Evolutionary conservation across 92 coral and sea anemone species (phyloP).

Genomic region (Zoanthus gigantus): DNA sequence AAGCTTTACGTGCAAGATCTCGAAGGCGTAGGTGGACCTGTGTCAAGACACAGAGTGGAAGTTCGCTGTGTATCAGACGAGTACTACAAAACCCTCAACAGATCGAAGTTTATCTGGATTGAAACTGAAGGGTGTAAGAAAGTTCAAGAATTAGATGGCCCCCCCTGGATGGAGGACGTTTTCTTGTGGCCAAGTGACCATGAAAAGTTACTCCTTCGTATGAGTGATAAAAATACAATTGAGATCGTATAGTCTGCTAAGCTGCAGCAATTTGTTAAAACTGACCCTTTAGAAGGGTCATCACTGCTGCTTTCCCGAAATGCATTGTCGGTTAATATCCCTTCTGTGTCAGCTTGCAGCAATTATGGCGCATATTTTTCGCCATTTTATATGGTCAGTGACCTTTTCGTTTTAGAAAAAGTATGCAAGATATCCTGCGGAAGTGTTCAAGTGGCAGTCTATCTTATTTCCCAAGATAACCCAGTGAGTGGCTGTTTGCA

Average conservation of each 20-base stretch:
- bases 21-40: background rate
- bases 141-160: background rate
- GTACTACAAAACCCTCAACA: constrained; percentile 23
- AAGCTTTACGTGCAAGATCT: constrained; percentile 8
- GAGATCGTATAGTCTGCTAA: background rate
- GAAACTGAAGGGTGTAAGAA: background rate
- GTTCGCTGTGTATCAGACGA: constrained; percentile 12
- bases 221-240: constrained; percentile 18
- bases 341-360: too few relatives aligned
- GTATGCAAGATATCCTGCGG: too few relatives aligned
- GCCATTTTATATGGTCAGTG: too few relatives aligned
- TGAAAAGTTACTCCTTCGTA: constrained; percentile 19
- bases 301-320: too few relatives aligned
- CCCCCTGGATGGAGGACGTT: constrained; percentile 35
- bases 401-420: too few relatives aligned
- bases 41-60: constrained; percentile 14
- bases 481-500: too few relatives aligned
- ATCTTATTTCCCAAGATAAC: too few relatives aligned
- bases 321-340: too few relatives aligned
- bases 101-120: constrained; percentile 25
- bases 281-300: too few relatives aligned
- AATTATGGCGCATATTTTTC: too few relatives aligned
- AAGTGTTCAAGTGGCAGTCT: too few relatives aligned
- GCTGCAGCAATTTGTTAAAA: too few relatives aligned
- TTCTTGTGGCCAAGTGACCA: constrained; percentile 20